These are phyloP conservation scores for Drosophila falleni DNA, from an alignment of 2,888 invertebrate genomes.

Conservation along the genomic window DNA sequence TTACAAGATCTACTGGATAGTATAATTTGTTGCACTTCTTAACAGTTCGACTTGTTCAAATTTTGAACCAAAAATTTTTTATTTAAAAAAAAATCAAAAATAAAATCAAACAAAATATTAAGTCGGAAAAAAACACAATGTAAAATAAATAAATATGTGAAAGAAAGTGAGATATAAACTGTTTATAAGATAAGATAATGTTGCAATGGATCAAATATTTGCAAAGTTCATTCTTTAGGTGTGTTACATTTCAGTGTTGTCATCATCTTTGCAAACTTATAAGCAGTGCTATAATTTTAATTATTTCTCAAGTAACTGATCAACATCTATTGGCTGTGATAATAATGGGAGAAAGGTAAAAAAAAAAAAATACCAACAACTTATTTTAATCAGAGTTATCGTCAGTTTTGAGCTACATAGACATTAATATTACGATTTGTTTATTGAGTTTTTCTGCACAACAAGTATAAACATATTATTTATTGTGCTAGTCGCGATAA, in stretches of 20 bases:
- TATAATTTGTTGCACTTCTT: conserved; percentile 4
- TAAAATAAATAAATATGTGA: conserved; percentile 16
- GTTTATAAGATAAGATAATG: conserved; percentile 4
- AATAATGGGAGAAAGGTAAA: too few species aligned
- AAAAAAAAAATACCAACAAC: too few species aligned
- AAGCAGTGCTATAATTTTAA: not conserved
- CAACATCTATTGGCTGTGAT: not conserved
- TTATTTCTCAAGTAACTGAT: not conserved
- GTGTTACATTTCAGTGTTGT: conserved; percentile 4
- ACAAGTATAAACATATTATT: too few species aligned
- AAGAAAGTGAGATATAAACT: conserved; percentile 17
- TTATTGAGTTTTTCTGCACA: too few species aligned
- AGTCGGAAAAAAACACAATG: conserved; percentile 1
- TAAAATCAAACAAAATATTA: not conserved
- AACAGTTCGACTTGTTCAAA: conserved; percentile 6
- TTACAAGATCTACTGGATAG: not conserved
- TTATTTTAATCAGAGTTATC: too few species aligned
- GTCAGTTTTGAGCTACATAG: too few species aligned
- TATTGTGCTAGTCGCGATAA: too few species aligned
- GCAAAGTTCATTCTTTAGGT: not conserved
- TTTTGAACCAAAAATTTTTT: not conserved
- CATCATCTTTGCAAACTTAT: not conserved
- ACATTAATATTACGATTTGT: too few species aligned
- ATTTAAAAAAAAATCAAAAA: not conserved
- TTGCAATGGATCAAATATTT: conserved; percentile 12